Evolutionary conservation across 2,113 vertebrate species (phyloP), one percentile per base, ranked within the genome.

Genomic region (Cololabis saira): DNA sequence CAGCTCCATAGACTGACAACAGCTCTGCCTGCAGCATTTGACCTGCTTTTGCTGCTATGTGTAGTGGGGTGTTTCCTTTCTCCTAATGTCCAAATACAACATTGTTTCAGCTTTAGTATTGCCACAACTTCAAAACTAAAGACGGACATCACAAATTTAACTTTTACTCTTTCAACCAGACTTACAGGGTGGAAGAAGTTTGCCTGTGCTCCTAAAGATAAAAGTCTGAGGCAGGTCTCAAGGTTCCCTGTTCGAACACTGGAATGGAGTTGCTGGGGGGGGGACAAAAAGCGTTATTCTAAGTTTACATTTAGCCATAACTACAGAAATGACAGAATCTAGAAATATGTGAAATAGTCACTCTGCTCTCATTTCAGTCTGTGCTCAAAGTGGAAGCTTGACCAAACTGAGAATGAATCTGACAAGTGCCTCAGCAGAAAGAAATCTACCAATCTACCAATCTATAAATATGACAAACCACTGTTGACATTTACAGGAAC

Each of bases 101-200:
- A 47, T 16, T 21, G 11, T 50, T 61, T 37, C 18, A 21, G n/a
- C 24, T 74, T 65, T 51, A 48, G 4, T 12, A 42, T 63, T n/a
- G 40, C 19, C 5, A 6, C 10, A 48, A 45, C 0, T 16, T 21
- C n/a, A 22, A 15, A 56, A 9, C n/a, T 18, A 7, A 0, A 16
- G 2, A 16, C 22, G 10, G 15, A 15, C 4, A 45, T 49, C 15
- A 13, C 1, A 51, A 45, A 15, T 18, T 17, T 16, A n/a, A 33
- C 21, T 47, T 61, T 41, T 42, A 0, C 16, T 51, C 40, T 19
- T 64, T 64, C 24, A 17, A 42, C 11, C 5, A 2, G 21, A 81
- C 96, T 79, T 94, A 99, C 97, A 14, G 97, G 96, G 78, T 99
- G 96, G 78, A 98, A 98, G 90, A 98, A 99, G 91, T 98, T 98